Evolutionary conservation across 2,888 invertebrate species (phyloP), one percentile per base, ranked within the genome.

Genomic region (Leptinotarsa haldemani): DNA sequence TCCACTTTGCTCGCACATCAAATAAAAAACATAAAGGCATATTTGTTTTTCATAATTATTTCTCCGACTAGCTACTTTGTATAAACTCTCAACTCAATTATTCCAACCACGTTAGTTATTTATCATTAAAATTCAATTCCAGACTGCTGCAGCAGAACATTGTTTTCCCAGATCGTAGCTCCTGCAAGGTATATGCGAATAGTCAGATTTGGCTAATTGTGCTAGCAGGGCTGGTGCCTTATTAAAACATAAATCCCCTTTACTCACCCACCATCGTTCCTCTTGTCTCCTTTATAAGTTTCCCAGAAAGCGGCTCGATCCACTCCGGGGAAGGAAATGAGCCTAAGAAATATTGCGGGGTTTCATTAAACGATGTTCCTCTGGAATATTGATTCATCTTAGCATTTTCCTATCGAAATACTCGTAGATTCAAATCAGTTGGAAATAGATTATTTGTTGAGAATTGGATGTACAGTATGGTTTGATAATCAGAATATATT

Each of bases 151-250:
- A 69, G 70, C 63, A 71, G 69, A 70, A 74, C 73, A 77, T 73
- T 77, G 73, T 71, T 77, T 75, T 71, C 69, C 65, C 69, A 76
- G 71, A 67, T 52, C 68, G 70, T 79, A 58, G 71, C 75, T 71
- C 64, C 73, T 70, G 61, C 68, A 67, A 75, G 74, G 74, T 68
- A 68, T 40, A 75, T 79, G 79, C 73, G 65, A 66, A 71, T 61
- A 69, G 77, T 71, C 78, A 80, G 80, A 81, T 82, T 80, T 79
- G 77, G 81, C 80, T 83, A 83, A 83, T 82, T 83, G 81, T 80
- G 80, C 79, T 81, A 74, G 79, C 80, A 81, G 80, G 81, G 81
- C 79, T 75, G 76, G 76, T 69, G 76, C 79, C 77, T 82, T 82
- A 82, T 82, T 82, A 82, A 82, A 82, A 80, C 82, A 80, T 75